Evolutionary conservation across 2,113 vertebrate genomes (phyloP).

Genomic region (Synodontis membranacea): DNA sequence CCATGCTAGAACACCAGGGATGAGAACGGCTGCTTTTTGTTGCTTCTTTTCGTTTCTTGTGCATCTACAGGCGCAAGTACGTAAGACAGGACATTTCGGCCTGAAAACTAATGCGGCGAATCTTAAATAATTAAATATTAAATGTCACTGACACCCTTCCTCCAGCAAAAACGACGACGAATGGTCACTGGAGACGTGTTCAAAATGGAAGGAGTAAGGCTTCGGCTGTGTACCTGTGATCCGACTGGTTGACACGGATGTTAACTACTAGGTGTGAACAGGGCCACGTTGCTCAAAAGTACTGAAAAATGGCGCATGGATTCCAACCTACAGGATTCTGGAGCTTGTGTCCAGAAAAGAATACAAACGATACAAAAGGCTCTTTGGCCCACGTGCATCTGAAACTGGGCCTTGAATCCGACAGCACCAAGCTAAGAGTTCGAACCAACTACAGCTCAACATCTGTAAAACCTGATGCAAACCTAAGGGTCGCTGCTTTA

Average conservation of each 20-base stretch:
- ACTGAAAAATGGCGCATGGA: not conserved
- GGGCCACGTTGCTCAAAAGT: not conserved
- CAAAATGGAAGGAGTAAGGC: not conserved
- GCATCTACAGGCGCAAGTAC: not conserved
- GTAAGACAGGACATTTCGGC: not conserved
- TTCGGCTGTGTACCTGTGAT: not conserved
- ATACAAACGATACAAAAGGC: not conserved
- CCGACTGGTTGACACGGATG: not conserved
- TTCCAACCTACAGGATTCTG: not conserved
- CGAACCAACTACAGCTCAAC: not conserved
- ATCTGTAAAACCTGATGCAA: not conserved
- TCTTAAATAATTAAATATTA: not conserved
- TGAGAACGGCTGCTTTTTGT: not conserved
- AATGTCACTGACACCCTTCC: not conserved
- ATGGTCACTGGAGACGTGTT: not conserved
- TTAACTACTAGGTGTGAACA: not conserved
- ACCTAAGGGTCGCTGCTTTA: not conserved
- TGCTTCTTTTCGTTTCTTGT: not conserved
- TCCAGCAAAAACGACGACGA: not conserved
- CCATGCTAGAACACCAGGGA: not conserved
- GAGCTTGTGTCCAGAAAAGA: not conserved
- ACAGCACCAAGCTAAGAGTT: not conserved
- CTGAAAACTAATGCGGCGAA: not conserved
- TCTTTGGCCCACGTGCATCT: not conserved
- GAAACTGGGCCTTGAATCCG: not conserved